These are phyloP conservation scores for Dryadula phaetusa DNA, from an alignment of 2,888 invertebrate species.

Conservation along the genomic window DNA sequence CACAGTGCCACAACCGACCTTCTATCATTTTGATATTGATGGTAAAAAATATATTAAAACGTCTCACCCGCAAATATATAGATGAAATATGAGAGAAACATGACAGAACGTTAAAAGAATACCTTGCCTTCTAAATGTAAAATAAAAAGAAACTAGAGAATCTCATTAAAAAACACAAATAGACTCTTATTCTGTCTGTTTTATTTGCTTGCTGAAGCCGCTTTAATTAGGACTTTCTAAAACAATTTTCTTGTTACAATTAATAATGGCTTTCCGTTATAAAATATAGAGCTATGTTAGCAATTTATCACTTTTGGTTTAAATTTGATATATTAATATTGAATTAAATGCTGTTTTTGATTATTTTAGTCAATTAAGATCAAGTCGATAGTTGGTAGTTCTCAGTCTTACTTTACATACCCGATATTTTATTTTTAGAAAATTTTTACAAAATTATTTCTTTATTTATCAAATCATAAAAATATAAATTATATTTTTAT, in stretches of 20 bases:
- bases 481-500: too few relatives aligned
- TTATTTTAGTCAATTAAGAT: too few relatives aligned
- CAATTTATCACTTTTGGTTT: too few relatives aligned
- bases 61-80: not conserved
- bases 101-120: conserved; percentile 1
- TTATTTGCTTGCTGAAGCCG: conserved; percentile 18
- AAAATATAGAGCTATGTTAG: not conserved
- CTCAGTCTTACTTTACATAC: too few relatives aligned
- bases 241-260: conserved; percentile 22
- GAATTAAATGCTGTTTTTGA: too few relatives aligned
- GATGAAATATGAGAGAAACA: not conserved
- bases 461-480: too few relatives aligned
- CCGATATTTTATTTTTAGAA: too few relatives aligned
- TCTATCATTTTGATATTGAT: too few relatives aligned
- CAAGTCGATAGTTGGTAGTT: too few relatives aligned
- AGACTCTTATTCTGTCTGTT: conserved; percentile 24
- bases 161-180: conserved; percentile 22
- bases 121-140: not conserved
- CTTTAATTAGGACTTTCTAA: conserved; percentile 43
- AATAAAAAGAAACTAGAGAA: conserved; percentile 20
- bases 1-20: too few relatives aligned
- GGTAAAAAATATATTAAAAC: not conserved
- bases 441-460: too few relatives aligned
- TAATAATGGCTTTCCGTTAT: not conserved
- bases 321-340: too few relatives aligned